Base-by-base conservation (phyloP, 1,140 invertebrate species). In the Pseudoatta argentina region DNA sequence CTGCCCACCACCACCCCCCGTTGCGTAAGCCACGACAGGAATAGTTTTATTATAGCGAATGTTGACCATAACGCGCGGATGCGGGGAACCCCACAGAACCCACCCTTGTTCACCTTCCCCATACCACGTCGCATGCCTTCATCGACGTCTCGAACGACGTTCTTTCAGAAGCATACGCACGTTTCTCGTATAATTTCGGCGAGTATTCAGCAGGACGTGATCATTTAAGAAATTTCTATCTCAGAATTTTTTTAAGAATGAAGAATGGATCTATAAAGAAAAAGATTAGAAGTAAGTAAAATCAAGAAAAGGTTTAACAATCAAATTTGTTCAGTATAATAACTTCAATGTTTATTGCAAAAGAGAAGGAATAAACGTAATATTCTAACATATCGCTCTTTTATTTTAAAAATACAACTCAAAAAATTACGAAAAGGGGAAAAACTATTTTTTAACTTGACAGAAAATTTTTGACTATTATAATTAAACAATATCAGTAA, bases 21-120 rank as follows among this genome's bases (percentile, higher is more conserved):
- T 82, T 66, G 48, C 67, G 34, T 55, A 63, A 51, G 66, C 59
- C 55, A 78, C 75, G 88, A 91, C 92, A 91, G 87, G 88, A 93
- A 93, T 92, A 93, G 92, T 93, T 93, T 93, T 93, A 93, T 93
- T 93, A 93, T 92, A 91, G 91, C 89, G 66, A 85, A 64, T 88
- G 71, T 89, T 87, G 90, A 87, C 90, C 91, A 92, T 93, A 93
- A 90, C 88, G 73, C 75, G 61, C 57, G 27, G 24, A 0, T 61
- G 30, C 27, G 27, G 27, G 21, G 34, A 76, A 69, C 88, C 78
- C 89, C 39, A 51, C 48, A 53, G 59, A 66, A 39, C 12, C 18
- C 61, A 21, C 73, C 24, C 44, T 5, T 21, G n/a, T 14, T 53
- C 69, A 24, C 63, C 66, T 51, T 30, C 30, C 14, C 30, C 16